Evolutionary conservation across 2,888 invertebrate genomes (phyloP).

Genomic region (Perithous albicinctus): DNA sequence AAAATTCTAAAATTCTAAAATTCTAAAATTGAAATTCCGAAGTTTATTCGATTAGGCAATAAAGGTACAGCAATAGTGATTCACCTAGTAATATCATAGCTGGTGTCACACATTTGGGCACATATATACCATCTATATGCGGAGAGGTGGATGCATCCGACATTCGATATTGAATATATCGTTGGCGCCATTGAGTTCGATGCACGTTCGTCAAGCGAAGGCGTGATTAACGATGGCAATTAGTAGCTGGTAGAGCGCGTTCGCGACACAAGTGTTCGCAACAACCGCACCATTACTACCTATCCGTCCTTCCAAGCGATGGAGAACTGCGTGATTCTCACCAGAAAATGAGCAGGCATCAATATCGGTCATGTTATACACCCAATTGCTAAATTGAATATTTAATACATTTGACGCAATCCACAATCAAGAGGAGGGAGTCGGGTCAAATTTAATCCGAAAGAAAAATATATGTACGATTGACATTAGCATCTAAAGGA

Average conservation of each 20-base stretch:
- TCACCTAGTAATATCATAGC: not conserved
- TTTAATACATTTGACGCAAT: not conserved
- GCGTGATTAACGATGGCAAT: slow-evolving; percentile 67
- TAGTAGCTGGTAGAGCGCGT: slow-evolving; percentile 64
- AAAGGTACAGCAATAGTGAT: slow-evolving; percentile 4
- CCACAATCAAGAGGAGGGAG: too few relatives aligned
- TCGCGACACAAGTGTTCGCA: slow-evolving; percentile 10
- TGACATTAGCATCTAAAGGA: too few relatives aligned
- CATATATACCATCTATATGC: not conserved
- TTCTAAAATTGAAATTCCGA: too few relatives aligned
- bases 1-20: too few relatives aligned
- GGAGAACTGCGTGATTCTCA: not conserved
- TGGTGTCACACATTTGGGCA: not conserved
- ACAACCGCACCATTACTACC: not conserved
- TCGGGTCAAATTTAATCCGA: too few relatives aligned
- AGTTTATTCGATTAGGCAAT: slow-evolving; percentile 18
- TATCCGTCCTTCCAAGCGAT: not conserved
- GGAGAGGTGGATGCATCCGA: not conserved
- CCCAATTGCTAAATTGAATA: not conserved
- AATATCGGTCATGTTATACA: not conserved
- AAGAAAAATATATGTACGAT: too few relatives aligned
- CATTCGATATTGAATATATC: slow-evolving; percentile 14
- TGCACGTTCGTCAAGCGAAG: slow-evolving; percentile 53
- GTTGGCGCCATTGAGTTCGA: slow-evolving; percentile 41
- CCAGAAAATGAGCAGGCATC: not conserved